Percentiles rank a stretch among this genome's conserved stretches.
Evolutionary conservation across 2,113 vertebrate species (phyloP).

Genomic region (Gymnobelideus leadbeateri): DNA sequence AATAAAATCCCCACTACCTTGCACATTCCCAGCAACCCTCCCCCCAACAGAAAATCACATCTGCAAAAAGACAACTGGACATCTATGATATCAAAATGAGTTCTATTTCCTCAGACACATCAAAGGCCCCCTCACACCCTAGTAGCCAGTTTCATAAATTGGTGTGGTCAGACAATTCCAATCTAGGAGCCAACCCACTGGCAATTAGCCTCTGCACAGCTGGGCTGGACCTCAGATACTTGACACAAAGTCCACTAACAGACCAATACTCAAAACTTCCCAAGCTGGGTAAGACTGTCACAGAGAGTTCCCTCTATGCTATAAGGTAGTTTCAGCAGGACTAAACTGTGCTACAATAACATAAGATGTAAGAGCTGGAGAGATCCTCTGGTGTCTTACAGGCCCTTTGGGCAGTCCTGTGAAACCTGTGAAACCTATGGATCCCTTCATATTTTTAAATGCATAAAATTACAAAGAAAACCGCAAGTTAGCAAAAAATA

Average conservation of each 20-base stretch:
- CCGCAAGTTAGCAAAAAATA: background rate
- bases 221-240: background rate
- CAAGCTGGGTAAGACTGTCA: background rate
- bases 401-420: background rate
- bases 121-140: background rate
- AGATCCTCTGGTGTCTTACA: background rate
- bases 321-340: background rate
- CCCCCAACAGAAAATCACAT: constrained; percentile 50
- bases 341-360: background rate
- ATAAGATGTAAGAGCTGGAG: background rate
- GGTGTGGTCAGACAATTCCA: too few species aligned
- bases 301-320: background rate
- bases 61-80: constrained; percentile 20
- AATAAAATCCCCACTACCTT: background rate
- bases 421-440: background rate
- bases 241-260: background rate
- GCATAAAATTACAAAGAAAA: background rate
- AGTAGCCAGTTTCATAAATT: background rate
- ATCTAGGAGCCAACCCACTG: too few species aligned
- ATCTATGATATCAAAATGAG: background rate
- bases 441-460: background rate
- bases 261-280: background rate
- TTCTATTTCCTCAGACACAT: background rate
- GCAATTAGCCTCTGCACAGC: background rate
- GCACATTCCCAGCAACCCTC: background rate